Evolutionary conservation across 2,888 invertebrate genomes (phyloP), one percentile per base, ranked within the genome.

Genomic region (Diarsia brunnea): DNA sequence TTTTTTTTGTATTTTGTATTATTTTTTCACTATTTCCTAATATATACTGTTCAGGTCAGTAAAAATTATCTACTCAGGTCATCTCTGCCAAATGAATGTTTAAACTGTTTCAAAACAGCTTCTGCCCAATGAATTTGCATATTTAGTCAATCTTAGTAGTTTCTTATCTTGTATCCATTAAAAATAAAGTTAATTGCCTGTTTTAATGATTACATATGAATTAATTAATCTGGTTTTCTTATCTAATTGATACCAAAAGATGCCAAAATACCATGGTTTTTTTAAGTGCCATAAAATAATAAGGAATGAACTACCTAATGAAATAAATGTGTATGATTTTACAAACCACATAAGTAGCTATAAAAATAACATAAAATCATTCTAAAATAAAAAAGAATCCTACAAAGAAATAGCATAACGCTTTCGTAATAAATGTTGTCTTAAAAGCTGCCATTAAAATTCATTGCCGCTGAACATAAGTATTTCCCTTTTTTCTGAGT

Each of bases 401-500:
- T 84, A 90, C 84, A 73, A 73, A 87, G 85, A 89, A 88, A 88
- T 88, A 85, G 83, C 84, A 87, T 87, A 91, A 87, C 87, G 80
- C 67, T 82, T 82, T 82, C 82, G 84, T 88, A 88, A 90, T 89
- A 90, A 90, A 90, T 88, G 88, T 86, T 86, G 84, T 86, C 85
- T 87, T 90, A 89, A 91, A 90, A 90, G 86, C 82, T 79, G 76
- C 86, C 89, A 92, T 95, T 95, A 95, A 95, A 94, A 95, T 95
- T 95, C 94, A 95, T 95, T 92, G 94, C 91, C 90, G 89, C 89
- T 91, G 90, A 94, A 92, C 92, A 91, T 92, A 38, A 38, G 38
- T 38, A 88, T 92, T 89, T 93, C 90, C 90, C 90, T 91, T 92
- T 91, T 92, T 91, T 91, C 90, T 21, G 75, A 19, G 71, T 84